Base-by-base conservation (phyloP, 2,113 vertebrate species). In the Macrotus californicus region DNA sequence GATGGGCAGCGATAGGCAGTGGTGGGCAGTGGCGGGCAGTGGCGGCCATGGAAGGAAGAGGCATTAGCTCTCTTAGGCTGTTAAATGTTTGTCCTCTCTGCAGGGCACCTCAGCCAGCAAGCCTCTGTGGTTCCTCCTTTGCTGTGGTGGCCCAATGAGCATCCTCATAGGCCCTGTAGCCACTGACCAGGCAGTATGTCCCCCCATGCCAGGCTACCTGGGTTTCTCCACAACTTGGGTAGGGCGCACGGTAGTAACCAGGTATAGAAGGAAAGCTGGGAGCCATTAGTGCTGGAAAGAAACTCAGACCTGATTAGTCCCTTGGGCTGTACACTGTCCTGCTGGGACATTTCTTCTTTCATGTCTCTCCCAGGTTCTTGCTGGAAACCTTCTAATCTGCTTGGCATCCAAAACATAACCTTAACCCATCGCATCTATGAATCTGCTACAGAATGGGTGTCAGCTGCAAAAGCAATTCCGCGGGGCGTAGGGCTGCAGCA, bases 151-250 rank as follows among this genome's bases (percentile, higher is more conserved):
- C 22, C 56, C 24, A 9, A 59, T 7, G 56, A 59, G 9, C 22
- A 59, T 59, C 56, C 22, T 22, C 21, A 59, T 59, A 59, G 22
- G 56, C 22, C 56, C 56, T 24, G 56, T 10, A 59, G 56, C 56
- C 46, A 59, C 56, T 59, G 56, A 24, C 56, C 56, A 59, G 56
- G 56, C 22, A 24, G 22, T 29, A 11, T 26, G 59, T 96, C 56
- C 96, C 14, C 92, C 94, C 94, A 14, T 96, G 96, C 93, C 96
- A 93, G 89, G 64, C 14, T 26, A 95, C n/a, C 87, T 96, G 95
- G 10, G 54, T 88, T 87, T 97, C 83, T 29, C 92, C 80, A 41
- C 8, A 76, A 1, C 75, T 84, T 76, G 5, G 66, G 64, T 96
- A 96, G 96, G 96, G 79, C 54, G 93, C 69, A 16, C 11, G 56